A percentile compares a stretch with the other conserved stretches of the same genome.
These are phyloP conservation scores for Galeopsomyia nigrocyanea DNA, from an alignment of 2,888 invertebrate genomes.

Conservation along the genomic window DNA sequence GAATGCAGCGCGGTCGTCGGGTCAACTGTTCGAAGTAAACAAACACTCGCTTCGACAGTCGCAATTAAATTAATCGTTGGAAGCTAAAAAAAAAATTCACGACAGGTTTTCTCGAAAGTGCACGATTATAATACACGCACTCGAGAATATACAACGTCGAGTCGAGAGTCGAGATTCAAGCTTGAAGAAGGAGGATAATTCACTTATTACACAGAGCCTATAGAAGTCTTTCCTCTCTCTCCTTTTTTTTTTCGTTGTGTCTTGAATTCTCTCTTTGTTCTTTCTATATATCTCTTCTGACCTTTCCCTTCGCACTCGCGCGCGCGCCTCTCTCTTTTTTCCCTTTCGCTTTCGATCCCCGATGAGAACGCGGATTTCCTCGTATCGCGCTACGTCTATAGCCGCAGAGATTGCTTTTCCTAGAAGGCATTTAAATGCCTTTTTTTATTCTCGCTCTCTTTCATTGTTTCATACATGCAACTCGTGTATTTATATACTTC, in stretches of 20 bases:
- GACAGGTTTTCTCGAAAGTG: too few relatives aligned
- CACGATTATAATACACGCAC: too few relatives aligned
- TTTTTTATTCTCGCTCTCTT: background rate
- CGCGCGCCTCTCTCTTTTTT: background rate
- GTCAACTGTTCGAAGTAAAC: too few relatives aligned
- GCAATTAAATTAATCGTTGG: too few relatives aligned
- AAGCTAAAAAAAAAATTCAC: too few relatives aligned
- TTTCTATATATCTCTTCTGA: slow-evolving; percentile 28
- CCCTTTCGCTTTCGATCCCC: slow-evolving; percentile 34
- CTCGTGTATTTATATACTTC: background rate
- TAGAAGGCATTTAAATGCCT: background rate
- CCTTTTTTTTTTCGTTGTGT: slow-evolving; percentile 16
- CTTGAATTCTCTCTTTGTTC: slow-evolving; percentile 28
- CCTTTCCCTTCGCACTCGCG: slow-evolving; percentile 32
- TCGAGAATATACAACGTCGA: too few relatives aligned
- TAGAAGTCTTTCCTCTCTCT: slow-evolving; percentile 9
- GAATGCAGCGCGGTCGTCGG: too few relatives aligned
- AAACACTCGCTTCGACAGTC: too few relatives aligned
- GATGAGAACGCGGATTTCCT: slow-evolving; percentile 39
- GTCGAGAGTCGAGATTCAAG: too few relatives aligned
- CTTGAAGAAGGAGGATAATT: slow-evolving; percentile 18
- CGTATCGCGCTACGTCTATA: slow-evolving; percentile 28
- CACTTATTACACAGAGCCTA: slow-evolving; percentile 32
- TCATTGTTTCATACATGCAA: background rate
- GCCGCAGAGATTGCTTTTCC: slow-evolving; percentile 17